Percentiles rank a stretch among this genome's conserved stretches.
Conservation (phyloP, 1,140 invertebrate genomes). For the Piezodorus guildinii region DNA sequence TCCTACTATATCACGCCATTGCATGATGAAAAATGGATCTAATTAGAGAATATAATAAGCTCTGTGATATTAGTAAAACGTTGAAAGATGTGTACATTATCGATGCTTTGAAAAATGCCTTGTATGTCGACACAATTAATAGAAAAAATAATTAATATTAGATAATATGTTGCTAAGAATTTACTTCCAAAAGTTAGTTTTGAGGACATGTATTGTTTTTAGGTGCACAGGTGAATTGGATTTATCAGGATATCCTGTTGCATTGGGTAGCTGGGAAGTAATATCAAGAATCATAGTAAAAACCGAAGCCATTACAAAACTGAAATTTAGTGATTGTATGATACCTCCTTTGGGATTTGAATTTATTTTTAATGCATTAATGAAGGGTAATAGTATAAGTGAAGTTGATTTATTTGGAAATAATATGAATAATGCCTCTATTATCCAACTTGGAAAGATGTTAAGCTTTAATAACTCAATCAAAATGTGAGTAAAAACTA, state of each 20-base stretch:
- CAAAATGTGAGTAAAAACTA: neutral
- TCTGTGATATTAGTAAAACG: too few species aligned
- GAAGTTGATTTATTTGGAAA: conserved; percentile 1
- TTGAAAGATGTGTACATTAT: too few species aligned
- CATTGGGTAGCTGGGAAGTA: neutral
- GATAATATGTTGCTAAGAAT: too few species aligned
- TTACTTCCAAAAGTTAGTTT: too few species aligned
- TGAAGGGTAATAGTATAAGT: neutral
- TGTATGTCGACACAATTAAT: too few species aligned
- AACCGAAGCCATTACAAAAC: neutral
- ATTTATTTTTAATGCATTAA: neutral
- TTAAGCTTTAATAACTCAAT: neutral
- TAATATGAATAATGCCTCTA: neutral
- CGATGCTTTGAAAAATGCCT: too few species aligned
- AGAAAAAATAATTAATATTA: too few species aligned
- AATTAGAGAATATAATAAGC: too few species aligned
- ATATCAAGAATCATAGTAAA: neutral
- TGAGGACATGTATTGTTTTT: neutral
- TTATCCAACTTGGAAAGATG: conserved; percentile 1
- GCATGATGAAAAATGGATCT: too few species aligned
- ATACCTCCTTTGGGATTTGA: neutral
- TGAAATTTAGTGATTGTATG: neutral
- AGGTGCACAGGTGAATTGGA: neutral
- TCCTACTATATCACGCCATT: too few species aligned
- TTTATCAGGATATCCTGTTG: neutral